Evolutionary conservation across 2,113 vertebrate genomes (phyloP), one percentile per base, ranked within the genome.

Genomic region (Argyrosomus japonicus): DNA sequence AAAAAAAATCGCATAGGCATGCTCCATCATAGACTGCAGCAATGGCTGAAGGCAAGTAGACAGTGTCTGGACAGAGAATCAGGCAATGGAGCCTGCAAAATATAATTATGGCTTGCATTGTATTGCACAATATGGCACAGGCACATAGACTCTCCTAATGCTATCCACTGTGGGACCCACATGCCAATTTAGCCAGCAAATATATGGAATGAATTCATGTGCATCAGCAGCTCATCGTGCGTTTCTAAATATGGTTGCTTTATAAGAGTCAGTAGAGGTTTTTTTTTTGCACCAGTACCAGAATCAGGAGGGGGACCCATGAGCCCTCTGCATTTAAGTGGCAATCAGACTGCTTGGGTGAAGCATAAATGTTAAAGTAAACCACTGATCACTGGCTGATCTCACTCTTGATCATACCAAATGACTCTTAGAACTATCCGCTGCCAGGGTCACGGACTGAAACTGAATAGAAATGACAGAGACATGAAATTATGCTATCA

Each of bases 301-400:
- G 56, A 81, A 56, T 40, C 36, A 72, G 56, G 61, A 63, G 68
- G 64, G 7, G 21, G 40, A 67, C 75, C 61, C 72, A 68, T 7
- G 23, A 40, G 75, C 40, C 71, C 32, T 76, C 58, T 19, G 48
- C 65, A 79, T 88, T 85, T 84, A 87, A 80, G 87, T 77, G 85
- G 75, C 78, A 91, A 85, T 91, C 78, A 88, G 62, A 60, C 63
- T 68, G 63, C 68, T 57, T 69, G 36, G 79, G 63, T 88, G 73
- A 86, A 75, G 56, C 69, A 69, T 75, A 78, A 82, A 63, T 50
- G 21, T 67, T 85, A 75, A 85, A 87, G 67, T 62, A 79, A 90
- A 77, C 68, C 68, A 77, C 79, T 81, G 80, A 87, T 88, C 70
- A 82, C 65, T 65, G 67, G 75, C 50, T 86, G 79, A 89, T 91